A percentile compares a stretch with the other conserved stretches of the same genome.
Conservation (phyloP, 35 echinoderm and acorn worm species). For the Stichopus chloronotus region DNA sequence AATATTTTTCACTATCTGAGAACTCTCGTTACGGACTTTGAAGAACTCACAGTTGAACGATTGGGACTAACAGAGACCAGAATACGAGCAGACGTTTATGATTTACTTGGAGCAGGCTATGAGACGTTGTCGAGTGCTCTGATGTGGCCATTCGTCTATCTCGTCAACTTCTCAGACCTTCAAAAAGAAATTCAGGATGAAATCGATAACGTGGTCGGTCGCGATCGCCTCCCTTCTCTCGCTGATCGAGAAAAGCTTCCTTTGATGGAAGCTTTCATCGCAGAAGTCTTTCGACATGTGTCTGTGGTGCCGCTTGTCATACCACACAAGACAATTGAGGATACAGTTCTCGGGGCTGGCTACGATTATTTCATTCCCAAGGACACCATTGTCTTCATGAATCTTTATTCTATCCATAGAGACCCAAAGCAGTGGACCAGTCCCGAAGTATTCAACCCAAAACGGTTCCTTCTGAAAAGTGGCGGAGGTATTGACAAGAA, state of each 20-base stretch:
- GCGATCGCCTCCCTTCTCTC: slow-evolving; percentile 63
- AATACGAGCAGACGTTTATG: slow-evolving; percentile 46
- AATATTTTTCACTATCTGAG: not conserved
- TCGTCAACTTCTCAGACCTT: slow-evolving; percentile 69
- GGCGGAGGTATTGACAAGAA: slow-evolving; percentile 55
- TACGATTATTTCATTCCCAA: slow-evolving; percentile 78
- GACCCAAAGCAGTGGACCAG: slow-evolving; percentile 65
- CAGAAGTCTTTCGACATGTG: slow-evolving; percentile 67
- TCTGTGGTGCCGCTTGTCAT: slow-evolving; percentile 64
- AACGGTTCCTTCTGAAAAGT: slow-evolving; percentile 68
- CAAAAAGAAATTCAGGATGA: slow-evolving; percentile 73
- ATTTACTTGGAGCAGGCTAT: slow-evolving; percentile 80
- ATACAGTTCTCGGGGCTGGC: slow-evolving; percentile 64
- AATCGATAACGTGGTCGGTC: slow-evolving; percentile 74
- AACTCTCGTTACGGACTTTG: slow-evolving; percentile 1
- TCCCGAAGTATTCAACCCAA: slow-evolving; percentile 70
- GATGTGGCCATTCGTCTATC: slow-evolving; percentile 68
- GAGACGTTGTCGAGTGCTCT: slow-evolving; percentile 71
- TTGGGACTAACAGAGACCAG: slow-evolving; percentile 29
- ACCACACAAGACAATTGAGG: slow-evolving; percentile 75
- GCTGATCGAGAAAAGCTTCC: slow-evolving; percentile 67
- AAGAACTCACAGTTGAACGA: slow-evolving; percentile 28
- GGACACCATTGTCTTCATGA: slow-evolving; percentile 82
- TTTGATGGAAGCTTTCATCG: slow-evolving; percentile 70
- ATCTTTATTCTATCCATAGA: slow-evolving; percentile 73